Conservation (phyloP, 2,797 vertebrate species). For the Diceros bicornis region DNA sequence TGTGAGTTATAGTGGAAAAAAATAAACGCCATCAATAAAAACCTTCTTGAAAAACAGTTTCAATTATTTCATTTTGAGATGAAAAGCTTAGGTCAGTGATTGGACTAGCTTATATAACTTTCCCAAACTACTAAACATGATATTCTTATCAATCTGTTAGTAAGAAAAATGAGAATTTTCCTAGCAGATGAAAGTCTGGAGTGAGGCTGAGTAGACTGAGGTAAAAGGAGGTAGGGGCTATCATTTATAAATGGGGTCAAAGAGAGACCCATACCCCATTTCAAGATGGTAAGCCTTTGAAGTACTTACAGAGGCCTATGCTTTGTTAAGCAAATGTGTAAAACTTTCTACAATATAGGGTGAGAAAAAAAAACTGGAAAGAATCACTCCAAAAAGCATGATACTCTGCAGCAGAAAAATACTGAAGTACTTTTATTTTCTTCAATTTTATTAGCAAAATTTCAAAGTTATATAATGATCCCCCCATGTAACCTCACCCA, state of each 20-base stretch:
- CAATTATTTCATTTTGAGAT: conserved; percentile 41
- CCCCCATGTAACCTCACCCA: background rate
- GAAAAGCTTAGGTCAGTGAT: conserved; percentile 38
- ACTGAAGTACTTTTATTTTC: background rate
- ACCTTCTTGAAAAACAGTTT: conserved; percentile 20
- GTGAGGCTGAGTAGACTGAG: background rate
- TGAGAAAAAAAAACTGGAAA: background rate
- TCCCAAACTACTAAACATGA: background rate
- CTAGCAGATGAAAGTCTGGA: background rate
- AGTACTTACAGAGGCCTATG: background rate
- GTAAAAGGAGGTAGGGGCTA: background rate
- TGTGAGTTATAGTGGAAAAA: background rate
- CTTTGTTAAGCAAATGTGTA: background rate
- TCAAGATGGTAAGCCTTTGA: background rate
- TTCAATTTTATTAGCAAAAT: background rate
- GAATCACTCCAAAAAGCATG: background rate
- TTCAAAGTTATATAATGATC: conserved; percentile 9
- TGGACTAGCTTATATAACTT: background rate
- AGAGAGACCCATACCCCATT: background rate
- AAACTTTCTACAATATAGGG: background rate
- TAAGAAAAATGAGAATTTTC: background rate
- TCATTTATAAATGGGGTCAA: background rate
- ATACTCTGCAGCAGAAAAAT: background rate
- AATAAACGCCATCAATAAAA: conserved; percentile 33
- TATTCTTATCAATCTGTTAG: background rate